Conservation (phyloP, 35 echinoderm and acorn worm species). For the Acanthaster planci region DNA sequence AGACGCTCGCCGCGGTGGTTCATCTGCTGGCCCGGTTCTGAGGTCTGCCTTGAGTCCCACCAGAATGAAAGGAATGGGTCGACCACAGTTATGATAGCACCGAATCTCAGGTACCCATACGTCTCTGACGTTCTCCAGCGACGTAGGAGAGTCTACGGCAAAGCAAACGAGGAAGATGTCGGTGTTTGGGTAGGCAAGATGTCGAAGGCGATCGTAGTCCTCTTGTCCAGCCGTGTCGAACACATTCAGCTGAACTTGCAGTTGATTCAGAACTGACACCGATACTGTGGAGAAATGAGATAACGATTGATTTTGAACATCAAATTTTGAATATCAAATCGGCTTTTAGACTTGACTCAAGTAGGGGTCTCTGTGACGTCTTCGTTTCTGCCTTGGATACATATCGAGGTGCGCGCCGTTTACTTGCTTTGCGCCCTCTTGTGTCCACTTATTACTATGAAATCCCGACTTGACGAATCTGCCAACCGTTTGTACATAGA, state of each 20-base stretch:
- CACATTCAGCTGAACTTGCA: conserved; percentile 71
- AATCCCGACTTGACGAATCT: no score
- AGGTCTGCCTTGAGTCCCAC: conserved; percentile 55
- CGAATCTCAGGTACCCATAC: conserved; percentile 55
- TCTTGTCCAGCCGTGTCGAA: conserved; percentile 88
- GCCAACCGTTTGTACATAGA: no score
- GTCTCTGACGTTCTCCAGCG: conserved; percentile 40
- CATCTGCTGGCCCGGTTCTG: conserved; percentile 32
- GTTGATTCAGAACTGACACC: conserved; percentile 63
- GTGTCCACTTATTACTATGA: no score
- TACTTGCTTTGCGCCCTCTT: no score
- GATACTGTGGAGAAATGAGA: conserved; percentile 35
- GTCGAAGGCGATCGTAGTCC: conserved; percentile 64
- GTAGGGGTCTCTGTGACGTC: no score
- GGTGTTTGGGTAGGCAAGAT: conserved; percentile 53
- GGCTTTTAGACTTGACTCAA: no score
- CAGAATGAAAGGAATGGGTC: conserved; percentile 52
- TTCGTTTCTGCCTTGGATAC: no score
- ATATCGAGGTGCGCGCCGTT: no score
- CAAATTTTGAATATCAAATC: no score
- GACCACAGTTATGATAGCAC: conserved; percentile 29
- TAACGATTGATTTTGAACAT: neutral
- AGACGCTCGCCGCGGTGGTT: neutral
- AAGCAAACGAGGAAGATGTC: conserved; percentile 62
- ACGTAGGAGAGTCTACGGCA: conserved; percentile 31